phyloP scores from a whole-genome alignment of 1,140 invertebrate species.

The Solenopsis invicta region DNA sequence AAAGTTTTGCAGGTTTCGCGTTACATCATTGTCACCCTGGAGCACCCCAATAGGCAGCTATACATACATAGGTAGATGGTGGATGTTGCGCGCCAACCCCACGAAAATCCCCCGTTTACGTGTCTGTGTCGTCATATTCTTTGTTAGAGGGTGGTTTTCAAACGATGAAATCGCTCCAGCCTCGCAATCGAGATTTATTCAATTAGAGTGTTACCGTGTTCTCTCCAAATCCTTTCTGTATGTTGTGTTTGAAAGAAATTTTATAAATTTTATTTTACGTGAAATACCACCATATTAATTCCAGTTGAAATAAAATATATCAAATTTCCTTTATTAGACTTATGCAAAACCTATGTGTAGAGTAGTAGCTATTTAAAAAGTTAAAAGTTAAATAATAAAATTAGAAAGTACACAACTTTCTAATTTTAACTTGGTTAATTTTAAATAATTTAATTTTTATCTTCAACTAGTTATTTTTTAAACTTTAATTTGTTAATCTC shows the following conservation, averaged over 20 bases:
- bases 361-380: too few relatives aligned
- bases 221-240: not conserved
- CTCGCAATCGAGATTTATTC: conserved; percentile 78
- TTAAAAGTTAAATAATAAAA: too few relatives aligned
- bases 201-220: conserved; percentile 74
- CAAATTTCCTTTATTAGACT: too few relatives aligned
- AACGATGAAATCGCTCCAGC: conserved; percentile 79
- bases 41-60: conserved; percentile 76
- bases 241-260: not conserved
- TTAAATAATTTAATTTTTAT: too few relatives aligned
- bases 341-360: not conserved
- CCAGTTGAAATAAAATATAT: too few relatives aligned
- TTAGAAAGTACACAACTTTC: too few relatives aligned
- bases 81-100: conserved; percentile 63
- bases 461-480: too few relatives aligned
- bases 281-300: too few relatives aligned
- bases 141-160: conserved; percentile 74
- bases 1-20: conserved; percentile 77
- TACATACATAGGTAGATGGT: conserved; percentile 65
- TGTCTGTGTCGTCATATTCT: conserved; percentile 67
- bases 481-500: too few relatives aligned
- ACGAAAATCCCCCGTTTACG: conserved; percentile 67
- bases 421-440: too few relatives aligned
- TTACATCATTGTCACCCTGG: conserved; percentile 80
- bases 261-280: too few relatives aligned